Conservation (phyloP, 2,797 vertebrate genomes). For the Philypnodon macrostomus region DNA sequence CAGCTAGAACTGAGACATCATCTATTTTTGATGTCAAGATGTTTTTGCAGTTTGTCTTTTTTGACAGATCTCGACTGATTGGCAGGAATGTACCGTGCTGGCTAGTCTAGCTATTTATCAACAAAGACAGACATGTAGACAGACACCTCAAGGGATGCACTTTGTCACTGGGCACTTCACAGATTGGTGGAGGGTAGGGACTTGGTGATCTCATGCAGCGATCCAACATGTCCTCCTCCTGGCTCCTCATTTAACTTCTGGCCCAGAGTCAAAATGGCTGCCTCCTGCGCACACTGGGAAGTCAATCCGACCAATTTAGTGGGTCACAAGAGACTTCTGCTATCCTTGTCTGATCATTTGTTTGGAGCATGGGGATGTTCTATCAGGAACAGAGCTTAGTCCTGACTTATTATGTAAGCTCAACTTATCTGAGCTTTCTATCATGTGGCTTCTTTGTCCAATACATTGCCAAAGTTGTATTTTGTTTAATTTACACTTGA, state of each 20-base stretch:
- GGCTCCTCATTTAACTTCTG: slow-evolving; percentile 59
- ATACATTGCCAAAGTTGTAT: too few species aligned
- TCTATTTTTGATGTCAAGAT: slow-evolving; percentile 7
- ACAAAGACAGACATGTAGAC: neutral
- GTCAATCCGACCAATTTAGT: slow-evolving; percentile 69
- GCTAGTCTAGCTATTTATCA: slow-evolving; percentile 26
- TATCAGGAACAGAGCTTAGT: slow-evolving; percentile 39
- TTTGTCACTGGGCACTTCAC: slow-evolving; percentile 26
- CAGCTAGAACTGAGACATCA: slow-evolving; percentile 7
- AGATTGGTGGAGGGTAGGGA: slow-evolving; percentile 31
- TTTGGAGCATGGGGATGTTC: slow-evolving; percentile 48
- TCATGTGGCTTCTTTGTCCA: too few species aligned
- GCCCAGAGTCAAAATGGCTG: slow-evolving; percentile 63
- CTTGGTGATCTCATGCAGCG: slow-evolving; percentile 43
- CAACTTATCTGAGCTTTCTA: too few species aligned
- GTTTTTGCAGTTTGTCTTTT: slow-evolving; percentile 3
- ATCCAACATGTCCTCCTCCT: slow-evolving; percentile 61
- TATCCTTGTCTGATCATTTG: slow-evolving; percentile 41
- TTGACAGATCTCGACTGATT: slow-evolving; percentile 13
- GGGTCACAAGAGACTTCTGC: slow-evolving; percentile 67
- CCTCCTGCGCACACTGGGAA: slow-evolving; percentile 50
- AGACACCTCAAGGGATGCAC: slow-evolving; percentile 11
- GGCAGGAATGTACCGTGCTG: slow-evolving; percentile 4
- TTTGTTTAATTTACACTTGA: too few species aligned
- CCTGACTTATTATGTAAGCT: too few species aligned